Evolutionary conservation across 2,888 invertebrate genomes (phyloP), one percentile per base, ranked within the genome.

Genomic region (Dendrolimus houi): DNA sequence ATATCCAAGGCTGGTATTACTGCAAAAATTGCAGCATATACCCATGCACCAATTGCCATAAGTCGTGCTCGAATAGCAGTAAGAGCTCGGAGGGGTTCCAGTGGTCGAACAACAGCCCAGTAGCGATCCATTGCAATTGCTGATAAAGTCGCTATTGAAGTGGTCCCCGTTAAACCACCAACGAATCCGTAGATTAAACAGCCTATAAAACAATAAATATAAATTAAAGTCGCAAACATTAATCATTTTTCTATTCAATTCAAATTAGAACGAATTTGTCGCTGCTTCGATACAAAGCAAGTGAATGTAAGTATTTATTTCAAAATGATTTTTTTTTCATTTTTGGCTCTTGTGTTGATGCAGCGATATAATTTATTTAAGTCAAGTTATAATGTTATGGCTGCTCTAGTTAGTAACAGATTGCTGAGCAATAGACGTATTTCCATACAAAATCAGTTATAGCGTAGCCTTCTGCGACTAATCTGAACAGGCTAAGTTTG

Each of bases 91-190:
- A 93, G 77, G 0, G 94, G 94, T 73, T 95, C 93, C 59, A 97
- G 81, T 0, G 96, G 97, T 69, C 94, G 93, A 12, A 95, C 95
- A 56, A 97, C 95, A 13, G 96, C 96, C 87, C 93, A 93, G 83
- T 95, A 97, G 40, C 97, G 93, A 83, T 97, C 96, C 62, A 96
- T 74, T 0, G 96, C 94, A 62, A 97, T 96, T 53, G 95, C 94
- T 1, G 96, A 94, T 60, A 97, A 87, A 0, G 96, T 95, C 66
- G 94, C 94, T 65, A 97, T 97, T 9, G 96, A 96, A 56, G 94
- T 94, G 9, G 95, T 94, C 54, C 97, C 97, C 17, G 95, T 95
- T 55, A 96, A 79, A 1, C 96, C 96, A 0, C 96, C 96, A 40
- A 96, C 62, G 71, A 97, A 95, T 52, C 95, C 97, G 74, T 96